phyloP scores from a whole-genome alignment of 2,113 vertebrate genomes.

The Proteles cristata region DNA sequence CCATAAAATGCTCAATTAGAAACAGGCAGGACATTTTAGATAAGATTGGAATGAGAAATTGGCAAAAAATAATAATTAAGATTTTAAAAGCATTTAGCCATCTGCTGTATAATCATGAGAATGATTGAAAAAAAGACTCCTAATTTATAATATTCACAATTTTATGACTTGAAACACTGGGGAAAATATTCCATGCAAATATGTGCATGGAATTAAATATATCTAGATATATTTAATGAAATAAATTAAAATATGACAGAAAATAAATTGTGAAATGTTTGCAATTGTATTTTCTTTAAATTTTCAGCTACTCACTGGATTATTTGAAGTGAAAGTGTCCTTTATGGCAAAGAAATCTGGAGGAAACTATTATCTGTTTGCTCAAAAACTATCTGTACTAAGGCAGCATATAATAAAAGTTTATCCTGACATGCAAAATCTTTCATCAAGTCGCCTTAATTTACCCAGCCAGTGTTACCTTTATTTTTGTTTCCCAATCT shows the following conservation, averaged over 20 bases:
- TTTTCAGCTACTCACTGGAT: neutral
- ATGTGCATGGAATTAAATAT: neutral
- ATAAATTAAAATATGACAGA: conserved; percentile 13
- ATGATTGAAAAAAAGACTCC: conserved; percentile 62
- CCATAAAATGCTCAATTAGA: conserved; percentile 65
- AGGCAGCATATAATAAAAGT: neutral
- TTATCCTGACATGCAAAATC: neutral
- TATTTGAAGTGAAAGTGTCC: neutral
- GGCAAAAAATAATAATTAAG: conserved; percentile 78
- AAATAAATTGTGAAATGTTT: conserved; percentile 24
- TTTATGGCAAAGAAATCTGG: neutral
- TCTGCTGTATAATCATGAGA: conserved; percentile 66
- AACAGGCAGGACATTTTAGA: conserved; percentile 58
- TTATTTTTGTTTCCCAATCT: neutral
- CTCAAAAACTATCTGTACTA: neutral
- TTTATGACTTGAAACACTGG: neutral
- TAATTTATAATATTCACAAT: conserved; percentile 55
- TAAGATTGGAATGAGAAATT: conserved; percentile 70
- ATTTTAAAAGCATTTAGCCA: conserved; percentile 71
- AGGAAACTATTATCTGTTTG: neutral
- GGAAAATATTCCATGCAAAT: neutral
- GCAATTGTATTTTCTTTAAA: neutral
- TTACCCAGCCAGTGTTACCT: neutral
- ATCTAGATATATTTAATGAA: neutral
- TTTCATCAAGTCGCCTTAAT: neutral